These are phyloP conservation scores for Trissolcus basalis DNA, from an alignment of 1,140 invertebrate species.

Conservation along the genomic window DNA sequence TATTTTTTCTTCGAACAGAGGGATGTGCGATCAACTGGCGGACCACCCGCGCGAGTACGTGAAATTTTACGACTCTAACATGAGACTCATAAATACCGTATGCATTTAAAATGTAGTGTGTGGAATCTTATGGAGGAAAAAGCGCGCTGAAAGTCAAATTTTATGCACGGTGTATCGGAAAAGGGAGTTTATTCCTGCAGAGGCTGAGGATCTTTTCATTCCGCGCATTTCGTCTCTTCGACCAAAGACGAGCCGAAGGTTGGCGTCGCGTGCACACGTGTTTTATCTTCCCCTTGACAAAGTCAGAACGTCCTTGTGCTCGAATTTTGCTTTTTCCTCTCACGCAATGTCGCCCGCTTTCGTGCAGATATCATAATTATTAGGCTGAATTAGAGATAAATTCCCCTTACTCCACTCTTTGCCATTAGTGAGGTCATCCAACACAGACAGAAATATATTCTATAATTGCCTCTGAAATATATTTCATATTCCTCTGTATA, in stretches of 20 bases:
- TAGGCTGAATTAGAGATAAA: background rate
- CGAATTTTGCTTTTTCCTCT: conserved; percentile 35
- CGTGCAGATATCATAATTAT: conserved; percentile 15
- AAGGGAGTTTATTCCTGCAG: conserved; percentile 10
- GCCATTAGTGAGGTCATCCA: too few relatives aligned
- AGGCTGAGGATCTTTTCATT: conserved; percentile 23
- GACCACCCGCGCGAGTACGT: conserved; percentile 55
- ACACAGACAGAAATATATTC: too few relatives aligned
- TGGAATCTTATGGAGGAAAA: conserved; percentile 17
- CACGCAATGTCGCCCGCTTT: conserved; percentile 19
- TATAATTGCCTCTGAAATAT: too few relatives aligned
- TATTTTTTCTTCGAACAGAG: conserved; percentile 48
- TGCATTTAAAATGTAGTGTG: conserved; percentile 56
- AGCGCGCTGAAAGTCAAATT: conserved; percentile 38
- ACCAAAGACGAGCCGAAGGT: conserved; percentile 21
- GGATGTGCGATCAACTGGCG: conserved; percentile 47
- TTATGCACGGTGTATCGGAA: conserved; percentile 35
- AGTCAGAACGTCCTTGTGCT: conserved; percentile 40
- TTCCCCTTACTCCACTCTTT: too few relatives aligned
- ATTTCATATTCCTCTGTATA: too few relatives aligned
- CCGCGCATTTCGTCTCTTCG: conserved; percentile 24
- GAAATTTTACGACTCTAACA: conserved; percentile 57
- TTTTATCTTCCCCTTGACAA: conserved; percentile 26
- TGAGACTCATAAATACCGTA: conserved; percentile 53
- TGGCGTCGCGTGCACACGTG: conserved; percentile 30